Evolutionary conservation across 2,888 invertebrate genomes (phyloP).

Genomic region (Peribatodes rhomboidaria): DNA sequence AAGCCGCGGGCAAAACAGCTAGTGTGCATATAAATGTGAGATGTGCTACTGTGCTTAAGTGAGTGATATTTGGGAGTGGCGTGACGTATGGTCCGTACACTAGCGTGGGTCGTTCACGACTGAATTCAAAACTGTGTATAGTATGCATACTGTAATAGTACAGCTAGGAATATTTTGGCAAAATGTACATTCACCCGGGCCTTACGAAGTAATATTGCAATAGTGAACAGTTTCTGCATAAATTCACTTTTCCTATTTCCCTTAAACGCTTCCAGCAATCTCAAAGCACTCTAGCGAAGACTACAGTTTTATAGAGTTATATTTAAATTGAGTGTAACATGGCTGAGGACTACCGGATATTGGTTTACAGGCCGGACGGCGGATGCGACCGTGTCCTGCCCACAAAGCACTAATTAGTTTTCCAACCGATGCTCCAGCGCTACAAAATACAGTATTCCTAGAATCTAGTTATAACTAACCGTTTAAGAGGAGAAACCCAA

Average conservation of each 20-base stretch:
- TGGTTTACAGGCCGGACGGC: conserved; percentile 77
- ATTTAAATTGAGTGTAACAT: conserved; percentile 52
- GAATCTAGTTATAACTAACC: neutral
- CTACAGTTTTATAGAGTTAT: conserved; percentile 42
- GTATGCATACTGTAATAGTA: too few relatives aligned
- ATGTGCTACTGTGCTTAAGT: too few relatives aligned
- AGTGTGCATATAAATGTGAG: too few relatives aligned
- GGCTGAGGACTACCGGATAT: conserved; percentile 77
- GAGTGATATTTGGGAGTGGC: too few relatives aligned
- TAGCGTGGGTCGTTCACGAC: too few relatives aligned
- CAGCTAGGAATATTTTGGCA: too few relatives aligned
- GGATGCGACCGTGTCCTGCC: conserved; percentile 38
- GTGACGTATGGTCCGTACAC: too few relatives aligned
- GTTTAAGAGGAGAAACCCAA: neutral
- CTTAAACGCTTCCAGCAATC: neutral
- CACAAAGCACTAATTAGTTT: conserved; percentile 28
- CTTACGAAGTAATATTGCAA: too few relatives aligned
- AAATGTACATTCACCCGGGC: too few relatives aligned
- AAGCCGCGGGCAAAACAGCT: too few relatives aligned
- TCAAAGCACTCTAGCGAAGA: neutral
- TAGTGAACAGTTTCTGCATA: neutral
- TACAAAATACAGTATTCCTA: conserved; percentile 3
- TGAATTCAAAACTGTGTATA: too few relatives aligned
- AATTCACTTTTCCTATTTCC: neutral
- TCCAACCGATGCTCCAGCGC: conserved; percentile 8